These are phyloP conservation scores for Himalopsyche japonica DNA, from an alignment of 2,888 invertebrate species.

Conservation along the genomic window DNA sequence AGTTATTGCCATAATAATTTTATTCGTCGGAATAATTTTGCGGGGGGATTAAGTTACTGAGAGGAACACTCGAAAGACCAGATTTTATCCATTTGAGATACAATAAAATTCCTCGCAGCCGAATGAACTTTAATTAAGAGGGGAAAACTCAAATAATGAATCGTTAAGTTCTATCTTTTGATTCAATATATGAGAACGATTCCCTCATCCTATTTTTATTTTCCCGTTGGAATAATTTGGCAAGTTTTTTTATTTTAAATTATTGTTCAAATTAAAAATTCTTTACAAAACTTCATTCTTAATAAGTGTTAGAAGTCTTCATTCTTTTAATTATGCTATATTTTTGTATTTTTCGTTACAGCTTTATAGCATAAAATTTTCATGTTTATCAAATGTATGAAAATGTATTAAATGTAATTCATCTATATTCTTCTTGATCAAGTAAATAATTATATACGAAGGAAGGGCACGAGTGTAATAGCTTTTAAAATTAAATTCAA, in stretches of 20 bases:
- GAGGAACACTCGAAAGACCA: slow-evolving; percentile 31
- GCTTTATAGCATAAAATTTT: too few species aligned
- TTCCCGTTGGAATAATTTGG: not conserved
- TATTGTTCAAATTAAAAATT: not conserved
- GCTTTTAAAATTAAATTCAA: too few species aligned
- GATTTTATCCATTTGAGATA: slow-evolving; percentile 32
- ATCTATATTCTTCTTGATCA: too few species aligned
- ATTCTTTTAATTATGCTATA: not conserved
- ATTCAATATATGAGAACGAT: not conserved
- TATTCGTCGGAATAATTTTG: slow-evolving; percentile 27
- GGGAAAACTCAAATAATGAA: slow-evolving; percentile 27
- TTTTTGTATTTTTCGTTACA: too few species aligned
- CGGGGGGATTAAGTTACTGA: slow-evolving; percentile 23
- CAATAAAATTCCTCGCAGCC: slow-evolving; percentile 35
- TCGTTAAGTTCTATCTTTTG: not conserved
- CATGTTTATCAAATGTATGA: too few species aligned
- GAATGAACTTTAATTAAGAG: slow-evolving; percentile 36
- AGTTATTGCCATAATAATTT: slow-evolving; percentile 22
- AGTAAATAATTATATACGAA: too few species aligned
- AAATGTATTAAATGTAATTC: too few species aligned
- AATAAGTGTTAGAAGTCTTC: not conserved
- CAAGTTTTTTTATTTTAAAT: not conserved
- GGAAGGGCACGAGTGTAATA: too few species aligned
- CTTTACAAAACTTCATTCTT: not conserved
- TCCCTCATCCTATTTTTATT: not conserved